Evolutionary conservation across 2,113 vertebrate species (phyloP).

Genomic region (Eretmochelys imbricata): DNA sequence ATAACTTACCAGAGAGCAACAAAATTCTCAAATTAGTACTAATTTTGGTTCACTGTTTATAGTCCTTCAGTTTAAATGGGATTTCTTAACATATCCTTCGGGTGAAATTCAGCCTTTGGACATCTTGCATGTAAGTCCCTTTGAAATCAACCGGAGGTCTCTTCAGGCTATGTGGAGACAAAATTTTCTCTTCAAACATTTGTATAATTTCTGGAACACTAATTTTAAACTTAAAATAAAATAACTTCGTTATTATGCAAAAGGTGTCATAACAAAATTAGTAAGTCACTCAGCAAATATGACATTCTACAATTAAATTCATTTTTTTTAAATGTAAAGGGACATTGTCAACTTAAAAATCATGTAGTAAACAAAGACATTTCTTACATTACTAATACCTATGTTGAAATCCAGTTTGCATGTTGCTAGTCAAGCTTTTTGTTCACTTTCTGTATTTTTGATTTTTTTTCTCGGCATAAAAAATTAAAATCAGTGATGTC

Average conservation of each 20-base stretch:
- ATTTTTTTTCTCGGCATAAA: not conserved
- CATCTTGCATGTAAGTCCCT: not conserved
- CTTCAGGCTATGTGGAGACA: not conserved
- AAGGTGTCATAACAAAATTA: not conserved
- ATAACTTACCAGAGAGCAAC: not conserved
- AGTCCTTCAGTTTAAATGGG: not conserved
- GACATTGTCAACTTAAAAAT: not conserved
- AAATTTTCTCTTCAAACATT: not conserved
- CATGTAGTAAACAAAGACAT: not conserved
- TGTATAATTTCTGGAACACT: not conserved
- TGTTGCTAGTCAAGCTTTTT: not conserved
- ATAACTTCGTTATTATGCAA: not conserved
- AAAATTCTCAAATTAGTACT: not conserved
- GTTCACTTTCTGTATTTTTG: not conserved
- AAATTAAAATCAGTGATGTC: not conserved
- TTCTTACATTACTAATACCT: not conserved
- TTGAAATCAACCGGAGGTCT: not conserved
- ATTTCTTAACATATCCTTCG: not conserved
- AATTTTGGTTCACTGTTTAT: not conserved
- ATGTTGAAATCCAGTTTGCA: not conserved
- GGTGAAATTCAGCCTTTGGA: not conserved
- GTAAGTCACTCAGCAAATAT: not conserved
- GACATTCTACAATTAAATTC: not conserved
- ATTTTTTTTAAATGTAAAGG: not conserved
- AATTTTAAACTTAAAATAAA: not conserved